Evolutionary conservation across 2,888 invertebrate genomes (phyloP).

Genomic region (Pseudolycoriella hygida): DNA sequence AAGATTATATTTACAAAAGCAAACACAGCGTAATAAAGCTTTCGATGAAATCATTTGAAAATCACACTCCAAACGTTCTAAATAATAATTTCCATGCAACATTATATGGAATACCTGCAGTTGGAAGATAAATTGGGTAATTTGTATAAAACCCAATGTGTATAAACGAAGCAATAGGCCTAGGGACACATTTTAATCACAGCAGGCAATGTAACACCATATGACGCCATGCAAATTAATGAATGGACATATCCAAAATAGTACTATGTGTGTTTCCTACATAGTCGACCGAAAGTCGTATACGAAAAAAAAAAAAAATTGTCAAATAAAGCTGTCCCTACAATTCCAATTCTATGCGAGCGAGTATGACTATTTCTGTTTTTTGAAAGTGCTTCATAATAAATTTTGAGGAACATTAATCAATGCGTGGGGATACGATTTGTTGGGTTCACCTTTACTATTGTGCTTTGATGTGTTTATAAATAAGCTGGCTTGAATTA

Average conservation of each 20-base stretch:
- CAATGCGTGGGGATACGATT: neutral
- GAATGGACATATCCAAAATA: slow-evolving; percentile 4
- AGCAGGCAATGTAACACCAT: slow-evolving; percentile 4
- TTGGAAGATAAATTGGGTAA: slow-evolving; percentile 3
- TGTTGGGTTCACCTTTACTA: neutral
- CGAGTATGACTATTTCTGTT: neutral
- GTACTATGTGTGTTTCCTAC: no score
- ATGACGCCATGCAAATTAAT: slow-evolving; percentile 6
- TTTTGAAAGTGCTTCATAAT: neutral
- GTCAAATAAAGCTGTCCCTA: neutral
- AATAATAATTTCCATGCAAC: no score
- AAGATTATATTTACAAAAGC: no score
- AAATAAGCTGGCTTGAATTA: no score
- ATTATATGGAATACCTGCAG: no score
- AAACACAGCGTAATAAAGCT: no score
- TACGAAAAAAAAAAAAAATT: neutral
- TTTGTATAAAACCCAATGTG: neutral
- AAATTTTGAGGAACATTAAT: neutral
- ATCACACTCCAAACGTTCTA: no score
- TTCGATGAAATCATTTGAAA: no score
- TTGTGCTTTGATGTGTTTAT: neutral
- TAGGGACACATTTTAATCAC: slow-evolving; percentile 1
- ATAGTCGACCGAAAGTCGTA: no score
- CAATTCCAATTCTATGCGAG: no score
- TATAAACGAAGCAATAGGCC: neutral